Conservation (phyloP, 2,797 vertebrate species). For the Thamnophis elegans region DNA sequence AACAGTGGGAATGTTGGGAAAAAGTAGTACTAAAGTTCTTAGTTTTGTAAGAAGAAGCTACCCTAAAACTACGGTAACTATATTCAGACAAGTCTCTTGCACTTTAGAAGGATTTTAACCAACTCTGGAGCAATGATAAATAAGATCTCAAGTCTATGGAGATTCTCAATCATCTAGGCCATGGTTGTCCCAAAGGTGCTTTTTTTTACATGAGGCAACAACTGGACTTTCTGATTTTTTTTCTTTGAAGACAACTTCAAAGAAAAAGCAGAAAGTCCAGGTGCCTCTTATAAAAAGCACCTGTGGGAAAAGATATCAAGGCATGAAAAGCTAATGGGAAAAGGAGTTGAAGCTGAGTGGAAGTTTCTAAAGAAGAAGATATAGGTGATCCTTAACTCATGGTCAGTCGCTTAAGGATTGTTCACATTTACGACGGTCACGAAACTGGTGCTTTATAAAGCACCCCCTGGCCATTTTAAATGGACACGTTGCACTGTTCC, state of each 20-base stretch:
- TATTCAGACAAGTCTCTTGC: not conserved
- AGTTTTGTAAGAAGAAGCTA: not conserved
- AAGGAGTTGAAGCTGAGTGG: not conserved
- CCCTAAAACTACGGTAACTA: not conserved
- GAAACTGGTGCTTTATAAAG: not conserved
- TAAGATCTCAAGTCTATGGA: not conserved
- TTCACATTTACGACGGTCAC: not conserved
- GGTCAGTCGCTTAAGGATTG: not conserved
- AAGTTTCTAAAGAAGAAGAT: not conserved
- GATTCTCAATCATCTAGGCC: not conserved
- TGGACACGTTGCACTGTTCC: not conserved
- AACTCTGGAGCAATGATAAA: not conserved
- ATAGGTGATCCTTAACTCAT: not conserved
- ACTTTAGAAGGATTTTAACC: not conserved
- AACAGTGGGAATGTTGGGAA: not conserved
- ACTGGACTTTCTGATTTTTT: too few relatives aligned
- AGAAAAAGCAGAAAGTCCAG: too few relatives aligned
- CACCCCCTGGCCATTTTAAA: not conserved
- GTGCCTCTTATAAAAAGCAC: too few relatives aligned
- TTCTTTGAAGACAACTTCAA: too few relatives aligned
- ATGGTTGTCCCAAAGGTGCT: too few relatives aligned
- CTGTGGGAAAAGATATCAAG: not conserved
- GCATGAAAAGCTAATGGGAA: not conserved
- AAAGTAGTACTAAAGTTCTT: not conserved
- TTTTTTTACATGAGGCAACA: too few relatives aligned